Base-by-base conservation (phyloP, 2,888 invertebrate genomes). In the Cephus pulcher region DNA sequence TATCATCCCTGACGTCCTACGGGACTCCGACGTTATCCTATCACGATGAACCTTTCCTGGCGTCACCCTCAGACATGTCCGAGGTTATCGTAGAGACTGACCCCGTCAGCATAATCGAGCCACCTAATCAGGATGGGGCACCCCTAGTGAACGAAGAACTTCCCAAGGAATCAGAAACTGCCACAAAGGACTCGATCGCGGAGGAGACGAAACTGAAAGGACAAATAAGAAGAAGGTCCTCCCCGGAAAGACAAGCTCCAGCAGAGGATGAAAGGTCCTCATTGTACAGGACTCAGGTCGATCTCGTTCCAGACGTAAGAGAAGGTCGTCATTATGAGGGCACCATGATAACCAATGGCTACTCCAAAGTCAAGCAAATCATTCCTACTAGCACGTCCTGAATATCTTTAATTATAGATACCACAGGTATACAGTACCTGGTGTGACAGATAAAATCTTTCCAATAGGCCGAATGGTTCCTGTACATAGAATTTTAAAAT, bases 11-110 rank as follows among this genome's bases (percentile, higher is more conserved):
- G 15, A 78, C 78, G 11, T 78, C 78, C 33, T 78, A 78, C 76
- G 78, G 78, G 35, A 76, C 73, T 33, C 78, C 78, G 68, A 75
- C 78, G 4, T 73, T 34, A 69, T 78, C 78, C 15, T 78, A 78
- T 34, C 15, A 70, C 23, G 32, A 34, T 1, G 69, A 76, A 3
- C 40, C 75, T 9, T 73, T 78, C 23, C n/a, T 56, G 23, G 30
- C 78, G n/a, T 70, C 78, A 34, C 73, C 75, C 30, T 78, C 78
- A 30, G 70, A 76, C n/a, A 33, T 6, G 30, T 70, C 70, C 15
- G 32, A 70, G 33, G 70, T 70, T 33, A 70, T 70, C 30, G 70
- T 30, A 30, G 70, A 70, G 30, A 70, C 32, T 12, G 70, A 70
- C 70, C 30, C 32, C n/a, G 68, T 73, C 1, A 70, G 23, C n/a